Percentiles rank a stretch among this genome's conserved stretches.
Conservation (phyloP, 2,888 invertebrate genomes). For the Eupithecia centaureata region DNA sequence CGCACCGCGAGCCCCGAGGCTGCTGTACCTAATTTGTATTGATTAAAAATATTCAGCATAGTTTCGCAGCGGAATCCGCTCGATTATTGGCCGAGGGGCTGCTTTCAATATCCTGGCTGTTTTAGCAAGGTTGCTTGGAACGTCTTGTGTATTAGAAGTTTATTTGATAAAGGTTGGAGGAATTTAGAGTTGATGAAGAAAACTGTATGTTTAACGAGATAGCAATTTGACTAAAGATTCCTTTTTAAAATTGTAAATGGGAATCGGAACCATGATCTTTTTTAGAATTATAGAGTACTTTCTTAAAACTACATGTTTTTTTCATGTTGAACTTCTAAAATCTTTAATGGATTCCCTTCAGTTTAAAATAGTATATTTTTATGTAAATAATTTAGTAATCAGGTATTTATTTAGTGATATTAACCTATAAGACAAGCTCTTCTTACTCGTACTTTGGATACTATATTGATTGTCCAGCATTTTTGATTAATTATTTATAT, state of each 20-base stretch:
- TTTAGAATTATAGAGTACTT: too few relatives aligned
- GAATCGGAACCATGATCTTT: background rate
- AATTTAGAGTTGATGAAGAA: background rate
- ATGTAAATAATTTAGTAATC: too few relatives aligned
- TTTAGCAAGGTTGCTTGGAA: slow-evolving; percentile 35
- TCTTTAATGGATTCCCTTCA: too few relatives aligned
- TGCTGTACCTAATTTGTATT: slow-evolving; percentile 82
- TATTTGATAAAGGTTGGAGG: background rate
- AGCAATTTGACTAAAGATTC: background rate
- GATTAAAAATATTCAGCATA: slow-evolving; percentile 85
- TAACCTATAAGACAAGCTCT: too few relatives aligned
- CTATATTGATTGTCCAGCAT: too few relatives aligned
- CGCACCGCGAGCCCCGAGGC: slow-evolving; percentile 57
- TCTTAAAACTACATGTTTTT: too few relatives aligned
- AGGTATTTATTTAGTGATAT: too few relatives aligned
- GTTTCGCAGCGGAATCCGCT: slow-evolving; percentile 70
- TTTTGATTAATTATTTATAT: too few relatives aligned
- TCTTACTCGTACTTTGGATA: too few relatives aligned
- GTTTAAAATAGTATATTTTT: too few relatives aligned
- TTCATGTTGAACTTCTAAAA: too few relatives aligned
- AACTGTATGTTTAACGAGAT: background rate
- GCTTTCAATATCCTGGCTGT: slow-evolving; percentile 53
- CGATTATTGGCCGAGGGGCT: slow-evolving; percentile 65
- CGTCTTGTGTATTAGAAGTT: slow-evolving; percentile 12
- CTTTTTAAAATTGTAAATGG: too few relatives aligned